Evolutionary conservation across 2,797 vertebrate species (phyloP).

Genomic region (Cygnus olor): DNA sequence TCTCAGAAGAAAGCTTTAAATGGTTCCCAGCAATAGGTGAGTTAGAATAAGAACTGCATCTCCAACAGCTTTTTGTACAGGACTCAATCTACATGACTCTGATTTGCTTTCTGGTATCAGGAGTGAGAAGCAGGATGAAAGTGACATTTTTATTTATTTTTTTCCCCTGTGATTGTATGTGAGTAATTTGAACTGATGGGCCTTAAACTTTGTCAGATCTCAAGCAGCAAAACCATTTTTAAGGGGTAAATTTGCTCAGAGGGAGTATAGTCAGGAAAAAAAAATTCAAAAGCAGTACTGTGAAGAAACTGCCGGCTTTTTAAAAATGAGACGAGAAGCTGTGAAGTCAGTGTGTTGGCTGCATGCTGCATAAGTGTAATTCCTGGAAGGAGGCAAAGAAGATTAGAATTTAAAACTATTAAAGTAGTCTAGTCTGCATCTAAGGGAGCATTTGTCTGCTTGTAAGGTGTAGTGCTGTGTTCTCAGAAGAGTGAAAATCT

Average conservation of each 20-base stretch:
- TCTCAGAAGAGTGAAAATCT: neutral
- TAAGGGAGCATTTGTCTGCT: neutral
- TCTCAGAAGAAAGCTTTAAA: slow-evolving; percentile 30
- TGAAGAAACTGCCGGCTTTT: neutral
- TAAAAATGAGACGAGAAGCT: slow-evolving; percentile 9
- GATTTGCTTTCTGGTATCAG: neutral
- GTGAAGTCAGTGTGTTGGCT: neutral
- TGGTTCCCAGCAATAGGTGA: neutral
- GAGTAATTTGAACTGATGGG: neutral
- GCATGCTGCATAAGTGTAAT: neutral
- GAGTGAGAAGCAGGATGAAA: neutral
- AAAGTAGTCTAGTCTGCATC: neutral
- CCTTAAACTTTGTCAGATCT: neutral
- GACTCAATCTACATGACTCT: neutral
- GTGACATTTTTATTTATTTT: neutral
- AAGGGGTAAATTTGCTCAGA: neutral
- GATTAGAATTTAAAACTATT: neutral
- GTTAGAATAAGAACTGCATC: neutral
- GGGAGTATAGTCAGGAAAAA: neutral
- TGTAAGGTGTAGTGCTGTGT: neutral
- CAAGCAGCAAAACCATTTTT: neutral
- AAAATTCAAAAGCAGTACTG: neutral
- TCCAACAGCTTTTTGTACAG: neutral
- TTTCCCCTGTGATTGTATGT: neutral
- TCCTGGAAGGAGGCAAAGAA: neutral